A percentile compares a stretch with the other conserved stretches of the same genome.
Evolutionary conservation across 2,113 vertebrate genomes (phyloP).

Genomic region (Glaucomys volans): DNA sequence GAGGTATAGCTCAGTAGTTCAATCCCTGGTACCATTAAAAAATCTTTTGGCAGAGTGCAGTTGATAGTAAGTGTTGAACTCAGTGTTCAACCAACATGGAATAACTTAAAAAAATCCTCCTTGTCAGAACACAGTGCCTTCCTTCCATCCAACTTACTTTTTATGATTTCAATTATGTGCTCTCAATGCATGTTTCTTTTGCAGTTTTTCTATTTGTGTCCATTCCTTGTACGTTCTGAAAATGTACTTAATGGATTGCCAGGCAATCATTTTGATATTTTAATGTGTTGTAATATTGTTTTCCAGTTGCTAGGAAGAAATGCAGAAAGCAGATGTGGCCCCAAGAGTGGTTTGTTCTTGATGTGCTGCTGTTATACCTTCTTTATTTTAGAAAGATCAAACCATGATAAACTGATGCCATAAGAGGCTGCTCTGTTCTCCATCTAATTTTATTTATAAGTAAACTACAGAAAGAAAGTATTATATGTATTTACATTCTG

Average conservation of each 20-base stretch:
- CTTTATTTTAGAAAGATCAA: constrained; percentile 52
- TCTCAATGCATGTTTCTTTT: not conserved
- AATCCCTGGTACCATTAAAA: not conserved
- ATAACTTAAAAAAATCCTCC: not conserved
- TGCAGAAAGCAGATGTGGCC: constrained; percentile 45
- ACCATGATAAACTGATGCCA: not conserved
- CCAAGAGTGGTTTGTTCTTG: constrained; percentile 8
- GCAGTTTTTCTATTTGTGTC: constrained; percentile 30
- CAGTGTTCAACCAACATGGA: not conserved
- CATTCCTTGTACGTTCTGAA: constrained; percentile 59
- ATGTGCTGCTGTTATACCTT: not conserved
- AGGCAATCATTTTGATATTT: constrained; percentile 54
- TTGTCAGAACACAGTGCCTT: not conserved
- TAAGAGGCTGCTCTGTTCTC: not conserved
- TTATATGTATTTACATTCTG: constrained; percentile 52
- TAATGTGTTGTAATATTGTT: constrained; percentile 36
- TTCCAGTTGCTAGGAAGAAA: constrained; percentile 68
- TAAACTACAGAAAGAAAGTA: constrained; percentile 47
- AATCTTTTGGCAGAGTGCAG: not conserved
- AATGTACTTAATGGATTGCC: constrained; percentile 3
- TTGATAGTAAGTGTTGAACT: constrained; percentile 18
- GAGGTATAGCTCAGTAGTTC: not conserved
- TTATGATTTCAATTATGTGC: constrained; percentile 19
- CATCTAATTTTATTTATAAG: constrained; percentile 33
- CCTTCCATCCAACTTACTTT: not conserved